These are phyloP conservation scores for Muraenolepis orangiensis DNA, from an alignment of 2,797 vertebrate species.

Conservation along the genomic window DNA sequence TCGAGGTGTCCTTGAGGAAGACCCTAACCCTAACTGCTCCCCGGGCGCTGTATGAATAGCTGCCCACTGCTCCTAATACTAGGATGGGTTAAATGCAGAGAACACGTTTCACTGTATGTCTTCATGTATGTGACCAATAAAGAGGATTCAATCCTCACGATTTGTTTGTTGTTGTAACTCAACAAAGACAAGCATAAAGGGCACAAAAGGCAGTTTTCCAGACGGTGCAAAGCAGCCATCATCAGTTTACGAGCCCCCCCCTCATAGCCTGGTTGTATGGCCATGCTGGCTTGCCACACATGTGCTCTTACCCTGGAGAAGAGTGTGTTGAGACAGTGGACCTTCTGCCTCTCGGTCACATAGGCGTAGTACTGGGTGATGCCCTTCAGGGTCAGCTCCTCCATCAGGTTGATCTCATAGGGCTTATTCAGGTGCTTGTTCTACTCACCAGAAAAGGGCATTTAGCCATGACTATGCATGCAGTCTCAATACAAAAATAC, in stretches of 20 bases:
- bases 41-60: too few relatives aligned
- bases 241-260: not conserved
- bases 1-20: too few relatives aligned
- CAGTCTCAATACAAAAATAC: not conserved
- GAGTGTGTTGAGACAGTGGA: conserved; percentile 77
- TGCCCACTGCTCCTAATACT: too few relatives aligned
- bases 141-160: too few relatives aligned
- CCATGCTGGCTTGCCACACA: not conserved
- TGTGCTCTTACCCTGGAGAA: conserved; percentile 68
- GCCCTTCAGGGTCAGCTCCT: conserved; percentile 75
- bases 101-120: too few relatives aligned
- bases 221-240: not conserved
- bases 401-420: conserved; percentile 79
- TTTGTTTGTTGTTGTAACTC: too few relatives aligned
- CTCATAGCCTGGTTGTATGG: not conserved
- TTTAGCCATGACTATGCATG: not conserved
- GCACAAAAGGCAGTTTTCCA: not conserved
- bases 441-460: conserved; percentile 31
- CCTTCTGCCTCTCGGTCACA: conserved; percentile 75
- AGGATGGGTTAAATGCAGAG: too few relatives aligned
- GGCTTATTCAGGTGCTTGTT: conserved; percentile 71
- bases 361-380: conserved; percentile 78
- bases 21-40: too few relatives aligned
- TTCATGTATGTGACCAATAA: too few relatives aligned
- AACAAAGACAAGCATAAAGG: too few relatives aligned